Percentiles rank a stretch among this genome's conserved stretches.
These are phyloP conservation scores for Hippasteria phrygiana DNA, from an alignment of 53 echinoderm and acorn worm species.

Conservation along the genomic window DNA sequence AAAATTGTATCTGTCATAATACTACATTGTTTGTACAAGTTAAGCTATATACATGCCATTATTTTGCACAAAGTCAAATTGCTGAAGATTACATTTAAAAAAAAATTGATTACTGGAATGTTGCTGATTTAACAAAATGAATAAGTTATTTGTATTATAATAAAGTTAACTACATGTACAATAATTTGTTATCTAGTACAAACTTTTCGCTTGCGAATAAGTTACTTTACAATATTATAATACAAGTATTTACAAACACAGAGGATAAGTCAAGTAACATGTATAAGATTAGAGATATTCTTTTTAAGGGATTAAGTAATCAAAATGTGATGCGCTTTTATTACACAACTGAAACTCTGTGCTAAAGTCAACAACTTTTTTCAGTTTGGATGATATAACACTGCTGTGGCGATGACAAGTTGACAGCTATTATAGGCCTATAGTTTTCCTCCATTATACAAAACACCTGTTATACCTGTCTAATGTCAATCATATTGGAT, in stretches of 20 bases:
- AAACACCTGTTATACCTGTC: not conserved
- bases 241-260: slow-evolving; percentile 8
- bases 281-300: too few species aligned
- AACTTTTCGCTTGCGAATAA: slow-evolving; percentile 43
- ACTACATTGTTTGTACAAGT: slow-evolving; percentile 20
- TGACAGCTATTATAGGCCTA: too few species aligned
- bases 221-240: slow-evolving; percentile 35
- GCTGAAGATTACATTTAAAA: slow-evolving; percentile 19
- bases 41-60: slow-evolving; percentile 40
- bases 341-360: too few species aligned
- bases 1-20: not conserved
- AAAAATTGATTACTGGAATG: slow-evolving; percentile 50
- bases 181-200: slow-evolving; percentile 38
- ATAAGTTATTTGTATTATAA: slow-evolving; percentile 54
- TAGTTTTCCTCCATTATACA: too few species aligned
- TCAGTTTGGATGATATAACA: too few species aligned
- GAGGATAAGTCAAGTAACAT: too few species aligned
- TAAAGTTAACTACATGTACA: not conserved
- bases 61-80: slow-evolving; percentile 60
- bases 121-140: slow-evolving; percentile 23
- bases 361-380: too few species aligned
- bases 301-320: too few species aligned
- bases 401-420: too few species aligned
- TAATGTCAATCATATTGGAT: not conserved
- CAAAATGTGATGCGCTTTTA: too few species aligned